A percentile compares a stretch with the other conserved stretches of the same genome.
These are phyloP conservation scores for Oxyscelio sp. DNA, from an alignment of 2,888 invertebrate species.

Conservation along the genomic window DNA sequence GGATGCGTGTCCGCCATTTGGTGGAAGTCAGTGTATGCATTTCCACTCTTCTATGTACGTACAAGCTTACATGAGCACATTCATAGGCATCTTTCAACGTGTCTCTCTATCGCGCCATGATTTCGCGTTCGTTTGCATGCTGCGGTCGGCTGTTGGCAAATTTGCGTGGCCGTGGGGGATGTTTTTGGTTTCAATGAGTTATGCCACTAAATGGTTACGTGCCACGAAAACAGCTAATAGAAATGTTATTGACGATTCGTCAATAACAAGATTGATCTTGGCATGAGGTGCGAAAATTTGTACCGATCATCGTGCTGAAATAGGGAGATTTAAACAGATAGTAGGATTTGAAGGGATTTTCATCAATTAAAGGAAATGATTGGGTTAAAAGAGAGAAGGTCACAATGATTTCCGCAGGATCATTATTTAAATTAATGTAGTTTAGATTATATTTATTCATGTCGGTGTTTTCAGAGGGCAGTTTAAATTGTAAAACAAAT, in stretches of 20 bases:
- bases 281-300: slow-evolving; percentile 33
- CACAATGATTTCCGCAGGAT: slow-evolving; percentile 13
- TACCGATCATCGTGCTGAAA: slow-evolving; percentile 17
- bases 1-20: slow-evolving; percentile 73
- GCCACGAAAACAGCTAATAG: slow-evolving; percentile 80
- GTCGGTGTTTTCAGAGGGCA: no score
- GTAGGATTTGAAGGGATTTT: slow-evolving; percentile 23
- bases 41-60: slow-evolving; percentile 68
- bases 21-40: slow-evolving; percentile 73
- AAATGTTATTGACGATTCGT: slow-evolving; percentile 82
- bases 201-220: slow-evolving; percentile 86
- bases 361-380: slow-evolving; percentile 17
- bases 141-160: slow-evolving; percentile 88
- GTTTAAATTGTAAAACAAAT: no score
- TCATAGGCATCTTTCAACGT: slow-evolving; percentile 78
- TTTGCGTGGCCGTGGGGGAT: slow-evolving; percentile 88
- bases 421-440: slow-evolving; percentile 31
- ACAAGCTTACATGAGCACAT: slow-evolving; percentile 77
- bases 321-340: slow-evolving; percentile 36
- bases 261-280: slow-evolving; percentile 68
- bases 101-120: slow-evolving; percentile 85
- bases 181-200: slow-evolving; percentile 89
- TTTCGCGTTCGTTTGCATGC: slow-evolving; percentile 88
- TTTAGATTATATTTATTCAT: not conserved
- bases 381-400: not conserved